These are phyloP conservation scores for Hyla sarda DNA, from an alignment of 2,113 vertebrate species.

Conservation along the genomic window DNA sequence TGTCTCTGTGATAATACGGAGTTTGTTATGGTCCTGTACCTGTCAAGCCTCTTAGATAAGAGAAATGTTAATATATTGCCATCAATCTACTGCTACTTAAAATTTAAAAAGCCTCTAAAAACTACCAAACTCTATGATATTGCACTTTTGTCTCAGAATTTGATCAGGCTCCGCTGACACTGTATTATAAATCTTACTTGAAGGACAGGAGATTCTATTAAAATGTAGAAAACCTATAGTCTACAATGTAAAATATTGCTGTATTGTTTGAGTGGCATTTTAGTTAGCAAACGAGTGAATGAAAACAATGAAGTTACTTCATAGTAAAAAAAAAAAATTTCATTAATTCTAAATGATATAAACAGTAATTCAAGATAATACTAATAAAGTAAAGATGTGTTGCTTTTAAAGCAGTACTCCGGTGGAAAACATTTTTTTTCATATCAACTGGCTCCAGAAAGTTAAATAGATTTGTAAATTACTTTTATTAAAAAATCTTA, in stretches of 20 bases:
- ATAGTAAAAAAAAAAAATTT: not conserved
- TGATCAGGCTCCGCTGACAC: slow-evolving; percentile 10
- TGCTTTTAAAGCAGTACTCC: no score
- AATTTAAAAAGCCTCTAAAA: not conserved
- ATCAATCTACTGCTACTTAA: not conserved
- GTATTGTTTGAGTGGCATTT: slow-evolving; percentile 47
- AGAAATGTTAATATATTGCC: not conserved
- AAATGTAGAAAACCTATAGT: slow-evolving; percentile 22
- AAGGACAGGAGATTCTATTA: slow-evolving; percentile 28
- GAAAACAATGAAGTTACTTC: not conserved
- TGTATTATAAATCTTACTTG: slow-evolving; percentile 54
- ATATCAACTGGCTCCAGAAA: no score
- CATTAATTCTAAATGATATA: not conserved
- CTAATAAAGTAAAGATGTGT: no score
- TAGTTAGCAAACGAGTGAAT: not conserved
- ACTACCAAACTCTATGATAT: not conserved
- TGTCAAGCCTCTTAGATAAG: not conserved
- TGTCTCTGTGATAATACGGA: not conserved
- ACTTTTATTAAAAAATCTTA: no score
- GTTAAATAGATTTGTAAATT: no score
- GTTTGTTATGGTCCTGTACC: not conserved
- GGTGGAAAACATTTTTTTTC: no score
- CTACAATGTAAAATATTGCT: slow-evolving; percentile 54
- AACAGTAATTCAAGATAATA: not conserved
- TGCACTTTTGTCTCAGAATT: slow-evolving; percentile 52